Base-by-base conservation (phyloP, 1,140 invertebrate species). In the Patella vulgata region DNA sequence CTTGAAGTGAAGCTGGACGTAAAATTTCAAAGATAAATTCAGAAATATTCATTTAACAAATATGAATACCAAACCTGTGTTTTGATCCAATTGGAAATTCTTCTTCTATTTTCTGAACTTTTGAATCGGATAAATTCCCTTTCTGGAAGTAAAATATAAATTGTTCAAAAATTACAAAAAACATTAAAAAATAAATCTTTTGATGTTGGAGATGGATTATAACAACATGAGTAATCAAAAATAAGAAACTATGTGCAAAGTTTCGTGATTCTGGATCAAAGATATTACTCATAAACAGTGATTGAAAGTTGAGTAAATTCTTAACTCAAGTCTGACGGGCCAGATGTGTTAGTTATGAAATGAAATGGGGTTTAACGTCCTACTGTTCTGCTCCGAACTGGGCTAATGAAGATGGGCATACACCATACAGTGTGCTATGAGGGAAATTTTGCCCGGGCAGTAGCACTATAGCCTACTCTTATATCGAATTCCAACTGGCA, bases 51-150 rank as follows among this genome's bases (percentile, higher is more conserved):
- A 23, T 11, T 23, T n/a, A 50, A 50, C 9, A 11, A 27, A 27
- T 11, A 1, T 1, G 1, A 1, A 6, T 27, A 5, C 0, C 27
- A 31, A 67, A 73, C 73, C 64, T 75, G 44, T 73, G 70, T 30
- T 39, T 65, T 4, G 66, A 59, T 25, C 69, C 74, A 27, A 44
- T 50, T 30, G 66, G 67, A 43, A 71, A 74, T 8, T 30, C 25
- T 36, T 31, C 23, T 9, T 31, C 19, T 17, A 70, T 19, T 25
- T 70, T 62, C 14, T 58, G 36, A 5, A 65, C 43, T 19, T 57
- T 57, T 8, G 56, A 43, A 65, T 74, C 70, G 59, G 56, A 63
- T 9, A 74, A 21, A 55, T 70, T 63, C 31, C 68, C 46, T 31
- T 63, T 12, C 74, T 76, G 55, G 46, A 66, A 67, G 3, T 23